Evolutionary conservation across 2,113 vertebrate species (phyloP), one percentile per base, ranked within the genome.

Genomic region (Corythoichthys intestinalis): DNA sequence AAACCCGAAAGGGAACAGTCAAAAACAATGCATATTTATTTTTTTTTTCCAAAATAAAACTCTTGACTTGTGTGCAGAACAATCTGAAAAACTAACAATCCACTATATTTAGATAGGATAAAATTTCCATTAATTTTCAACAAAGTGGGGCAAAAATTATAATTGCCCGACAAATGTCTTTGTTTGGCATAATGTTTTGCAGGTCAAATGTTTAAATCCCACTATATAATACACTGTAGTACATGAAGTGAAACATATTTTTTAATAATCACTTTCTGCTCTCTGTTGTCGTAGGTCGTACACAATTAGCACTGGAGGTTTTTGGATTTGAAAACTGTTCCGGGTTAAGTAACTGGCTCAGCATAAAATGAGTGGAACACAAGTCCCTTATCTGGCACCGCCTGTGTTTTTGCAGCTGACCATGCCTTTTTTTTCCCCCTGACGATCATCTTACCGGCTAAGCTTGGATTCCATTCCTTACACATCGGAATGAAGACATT

Each of bases 401-500:
- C 81, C 86, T 74, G 67, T 92, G 85, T 93, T 93, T 94, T 90
- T 86, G 86, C 84, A 94, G 92, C 92, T 91, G 91, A 91, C 89
- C 90, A 77, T 90, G 91, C 83, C 90, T 83, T 44, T 80, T 75
- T 71, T 77, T 85, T 91, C 87, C 86, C 75, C 76, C 78, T 37
- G 66, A 85, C 88, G 91, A 93, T 94, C 87, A 72, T 84, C 90
- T 90, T 87, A 90, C 91, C 89, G 91, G 84, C 89, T 86, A 83
- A 82, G 83, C 92, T 93, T 89, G 83, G 92, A 93, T 94, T 94
- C 93, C 91, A 92, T 91, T 90, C 87, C 89, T 92, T 92, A 90
- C 91, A 91, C 91, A 90, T 86, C 84, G 81, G 88, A 87, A 89
- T 77, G 82, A 87, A 86, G 91, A 93, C 92, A 94, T 93, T 93